Base-by-base conservation (phyloP, 2,113 vertebrate species). In the Cynoglossus semilaevis region DNA sequence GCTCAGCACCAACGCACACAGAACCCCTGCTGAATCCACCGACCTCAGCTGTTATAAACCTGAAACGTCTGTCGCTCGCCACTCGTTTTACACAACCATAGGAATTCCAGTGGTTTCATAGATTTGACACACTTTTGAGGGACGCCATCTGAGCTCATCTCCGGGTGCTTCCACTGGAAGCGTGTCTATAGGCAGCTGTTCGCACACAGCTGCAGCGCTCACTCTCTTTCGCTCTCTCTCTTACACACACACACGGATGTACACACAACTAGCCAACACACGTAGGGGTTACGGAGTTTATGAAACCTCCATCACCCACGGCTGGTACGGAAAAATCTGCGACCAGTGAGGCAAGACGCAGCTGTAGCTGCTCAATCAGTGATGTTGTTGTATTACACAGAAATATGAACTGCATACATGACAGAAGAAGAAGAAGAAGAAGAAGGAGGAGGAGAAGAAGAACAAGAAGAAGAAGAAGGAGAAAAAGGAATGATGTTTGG, bases 151-250 rank as follows among this genome's bases (percentile, higher is more conserved):
- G 65, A 72, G 58, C 58, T 74, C 60, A 69, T 66, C 55, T 58
- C 8, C 63, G 55, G 11, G 54, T 58, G 52, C 10, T 58, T 50
- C 47, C 51, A 66, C 47, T 76, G 51, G 59, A 63, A 58, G 46
- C 63, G 43, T 58, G 70, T 75, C 75, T 67, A 45, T 48, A 51
- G 71, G 71, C 84, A 85, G 79, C 76, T 85, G 80, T 81, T 76
- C 74, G 69, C 85, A 87, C 76, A 70, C 85, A 87, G 83, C 81
- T 87, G 79, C 51, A 11, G 35, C 49, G 6, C 22, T 29, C 22
- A n/a, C n/a, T n/a, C n/a, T n/a, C n/a, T n/a, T 29, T 29, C 22
- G 22, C n/a, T n/a, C n/a, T 29, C 22, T 29, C 3, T 29, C 22
- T 29, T 29, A 12, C 52, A 55, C n/a, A 49, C 35, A 19, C 46